These are phyloP conservation scores for Chrysaora quinquecirrha DNA, from an alignment of 30 jellyfish, hydroid and myxozoan genomes.

Conservation along the genomic window DNA sequence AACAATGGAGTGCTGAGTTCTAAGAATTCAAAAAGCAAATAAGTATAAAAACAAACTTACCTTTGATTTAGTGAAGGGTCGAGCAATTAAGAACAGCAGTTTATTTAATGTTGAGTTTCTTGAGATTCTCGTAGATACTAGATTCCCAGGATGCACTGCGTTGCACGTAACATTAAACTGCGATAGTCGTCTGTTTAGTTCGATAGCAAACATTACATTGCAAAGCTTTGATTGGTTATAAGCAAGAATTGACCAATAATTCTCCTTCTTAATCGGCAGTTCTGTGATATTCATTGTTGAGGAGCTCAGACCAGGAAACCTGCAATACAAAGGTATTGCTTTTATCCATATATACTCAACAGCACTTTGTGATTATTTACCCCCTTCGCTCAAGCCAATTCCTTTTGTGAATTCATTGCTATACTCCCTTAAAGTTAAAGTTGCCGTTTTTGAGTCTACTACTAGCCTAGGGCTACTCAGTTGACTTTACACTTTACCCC, in stretches of 20 bases:
- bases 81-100: constrained; percentile 53
- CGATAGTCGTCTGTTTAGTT: constrained; percentile 79
- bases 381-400: too few relatives aligned
- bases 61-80: constrained; percentile 95
- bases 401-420: too few relatives aligned
- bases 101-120: constrained; percentile 51
- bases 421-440: too few relatives aligned
- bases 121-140: constrained; percentile 67
- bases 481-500: too few relatives aligned
- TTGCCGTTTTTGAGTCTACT: too few relatives aligned
- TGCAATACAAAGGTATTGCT: constrained; percentile 1
- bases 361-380: too few relatives aligned
- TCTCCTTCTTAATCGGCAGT: constrained; percentile 67
- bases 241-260: constrained; percentile 85
- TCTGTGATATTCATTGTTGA: constrained; percentile 52
- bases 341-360: too few relatives aligned
- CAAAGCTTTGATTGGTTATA: constrained; percentile 96
- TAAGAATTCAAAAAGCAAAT: too few relatives aligned
- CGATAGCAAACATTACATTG: constrained; percentile 82
- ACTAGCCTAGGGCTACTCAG: too few relatives aligned
- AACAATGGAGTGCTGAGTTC: too few relatives aligned
- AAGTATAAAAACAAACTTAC: constrained; percentile 62
- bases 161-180: constrained; percentile 82
- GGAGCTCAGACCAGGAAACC: constrained; percentile 64
- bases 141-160: constrained; percentile 95